These are phyloP conservation scores for Oryzias woworae DNA, from an alignment of 2,113 vertebrate genomes.

Conservation along the genomic window DNA sequence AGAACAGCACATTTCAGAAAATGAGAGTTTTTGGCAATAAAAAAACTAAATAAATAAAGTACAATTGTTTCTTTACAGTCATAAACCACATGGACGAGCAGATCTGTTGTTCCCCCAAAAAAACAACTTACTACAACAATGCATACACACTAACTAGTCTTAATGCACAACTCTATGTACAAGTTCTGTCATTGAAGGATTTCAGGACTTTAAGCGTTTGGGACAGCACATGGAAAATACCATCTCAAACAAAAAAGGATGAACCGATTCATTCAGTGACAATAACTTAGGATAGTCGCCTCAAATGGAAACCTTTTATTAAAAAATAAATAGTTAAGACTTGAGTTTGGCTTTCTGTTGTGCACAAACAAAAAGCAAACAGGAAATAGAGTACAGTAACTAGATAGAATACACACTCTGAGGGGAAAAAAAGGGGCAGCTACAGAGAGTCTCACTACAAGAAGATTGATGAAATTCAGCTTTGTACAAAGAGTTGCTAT, in stretches of 20 bases:
- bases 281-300: not conserved
- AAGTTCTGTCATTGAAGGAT: conserved; percentile 53
- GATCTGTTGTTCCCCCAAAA: not conserved
- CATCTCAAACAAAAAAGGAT: conserved; percentile 40
- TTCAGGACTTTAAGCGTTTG: conserved; percentile 45
- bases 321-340: too few relatives aligned
- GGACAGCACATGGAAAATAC: conserved; percentile 52
- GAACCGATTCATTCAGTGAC: conserved; percentile 18
- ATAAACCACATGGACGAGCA: conserved; percentile 12
- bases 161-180: conserved; percentile 61
- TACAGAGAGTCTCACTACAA: conserved; percentile 25
- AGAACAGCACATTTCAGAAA: conserved; percentile 22
- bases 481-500: conserved; percentile 72
- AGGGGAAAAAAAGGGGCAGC: not conserved
- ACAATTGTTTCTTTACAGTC: too few relatives aligned
- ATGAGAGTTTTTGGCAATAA: conserved; percentile 16
- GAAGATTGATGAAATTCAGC: conserved; percentile 32
- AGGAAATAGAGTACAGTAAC: conserved; percentile 28
- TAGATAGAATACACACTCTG: conserved; percentile 24
- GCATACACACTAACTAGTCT: conserved; percentile 59
- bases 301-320: too few relatives aligned
- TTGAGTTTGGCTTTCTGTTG: not conserved
- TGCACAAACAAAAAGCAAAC: not conserved
- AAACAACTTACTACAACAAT: conserved; percentile 45
- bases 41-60: too few relatives aligned